Evolutionary conservation across 2,113 vertebrate species (phyloP).

Genomic region (Lepidothrix coronata): DNA sequence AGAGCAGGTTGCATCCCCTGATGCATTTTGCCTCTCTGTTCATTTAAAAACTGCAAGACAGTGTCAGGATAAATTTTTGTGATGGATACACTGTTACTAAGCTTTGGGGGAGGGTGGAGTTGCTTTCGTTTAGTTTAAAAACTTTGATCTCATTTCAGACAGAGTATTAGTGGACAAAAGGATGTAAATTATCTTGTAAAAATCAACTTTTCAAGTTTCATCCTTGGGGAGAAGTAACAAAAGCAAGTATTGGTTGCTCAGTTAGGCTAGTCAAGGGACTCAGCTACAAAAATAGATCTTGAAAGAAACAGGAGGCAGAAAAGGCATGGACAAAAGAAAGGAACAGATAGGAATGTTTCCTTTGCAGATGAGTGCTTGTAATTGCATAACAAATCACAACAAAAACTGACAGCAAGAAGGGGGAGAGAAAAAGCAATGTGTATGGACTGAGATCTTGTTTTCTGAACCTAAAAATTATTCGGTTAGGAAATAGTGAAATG

Average conservation of each 20-base stretch:
- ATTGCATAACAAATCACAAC: neutral
- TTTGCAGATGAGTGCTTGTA: neutral
- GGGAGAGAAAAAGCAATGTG: neutral
- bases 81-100: neutral
- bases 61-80: neutral
- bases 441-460: neutral
- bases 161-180: neutral
- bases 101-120: neutral
- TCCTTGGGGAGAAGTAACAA: neutral
- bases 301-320: neutral
- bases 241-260: conserved; percentile 25
- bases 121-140: neutral
- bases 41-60: neutral
- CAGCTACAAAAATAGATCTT: neutral
- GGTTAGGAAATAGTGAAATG: neutral
- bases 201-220: neutral
- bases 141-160: neutral
- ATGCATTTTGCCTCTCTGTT: neutral
- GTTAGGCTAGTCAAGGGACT: neutral
- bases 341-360: neutral
- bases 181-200: neutral
- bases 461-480: neutral
- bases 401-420: neutral
- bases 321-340: neutral
- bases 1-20: neutral